phyloP scores from a whole-genome alignment of 2,888 invertebrate species.

The Abscondita cerata region DNA sequence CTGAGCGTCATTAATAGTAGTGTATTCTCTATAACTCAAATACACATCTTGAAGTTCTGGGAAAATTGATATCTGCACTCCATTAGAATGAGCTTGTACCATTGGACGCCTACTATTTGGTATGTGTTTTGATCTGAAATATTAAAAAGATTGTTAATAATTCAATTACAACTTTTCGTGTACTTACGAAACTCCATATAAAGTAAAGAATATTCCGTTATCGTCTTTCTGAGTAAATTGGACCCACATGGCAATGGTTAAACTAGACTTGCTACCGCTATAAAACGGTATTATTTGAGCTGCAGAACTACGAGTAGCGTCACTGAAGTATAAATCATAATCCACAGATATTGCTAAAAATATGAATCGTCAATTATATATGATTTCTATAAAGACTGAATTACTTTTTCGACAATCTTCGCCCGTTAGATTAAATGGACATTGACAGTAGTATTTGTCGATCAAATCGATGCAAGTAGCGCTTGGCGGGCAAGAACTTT shows the following conservation, averaged over 20 bases:
- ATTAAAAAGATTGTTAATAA: not conserved
- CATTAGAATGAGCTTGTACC: conserved; percentile 90
- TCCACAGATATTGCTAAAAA: conserved; percentile 94
- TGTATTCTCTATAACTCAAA: conserved; percentile 88
- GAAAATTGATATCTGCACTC: conserved; percentile 91
- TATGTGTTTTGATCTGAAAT: conserved; percentile 76
- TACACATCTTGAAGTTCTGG: conserved; percentile 88
- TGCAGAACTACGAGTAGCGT: conserved; percentile 88
- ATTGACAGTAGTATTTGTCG: conserved; percentile 92
- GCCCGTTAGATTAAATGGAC: conserved; percentile 96
- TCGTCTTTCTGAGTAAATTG: conserved; percentile 92
- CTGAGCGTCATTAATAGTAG: conserved; percentile 93
- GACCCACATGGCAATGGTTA: conserved; percentile 96
- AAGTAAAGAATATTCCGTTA: conserved; percentile 91
- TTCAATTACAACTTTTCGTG: not conserved
- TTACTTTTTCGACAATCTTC: conserved; percentile 95
- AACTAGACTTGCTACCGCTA: conserved; percentile 74
- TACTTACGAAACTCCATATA: conserved; percentile 84
- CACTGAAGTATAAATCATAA: conserved; percentile 95
- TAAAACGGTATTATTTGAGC: conserved; percentile 92
- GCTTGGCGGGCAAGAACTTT: conserved; percentile 92
- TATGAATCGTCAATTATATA: conserved; percentile 15
- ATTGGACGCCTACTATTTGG: conserved; percentile 80
- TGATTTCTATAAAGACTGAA: conserved; percentile 43
- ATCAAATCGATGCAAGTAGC: conserved; percentile 92